Evolutionary conservation across 2,888 invertebrate genomes (phyloP).

Genomic region (Agrochola litura): DNA sequence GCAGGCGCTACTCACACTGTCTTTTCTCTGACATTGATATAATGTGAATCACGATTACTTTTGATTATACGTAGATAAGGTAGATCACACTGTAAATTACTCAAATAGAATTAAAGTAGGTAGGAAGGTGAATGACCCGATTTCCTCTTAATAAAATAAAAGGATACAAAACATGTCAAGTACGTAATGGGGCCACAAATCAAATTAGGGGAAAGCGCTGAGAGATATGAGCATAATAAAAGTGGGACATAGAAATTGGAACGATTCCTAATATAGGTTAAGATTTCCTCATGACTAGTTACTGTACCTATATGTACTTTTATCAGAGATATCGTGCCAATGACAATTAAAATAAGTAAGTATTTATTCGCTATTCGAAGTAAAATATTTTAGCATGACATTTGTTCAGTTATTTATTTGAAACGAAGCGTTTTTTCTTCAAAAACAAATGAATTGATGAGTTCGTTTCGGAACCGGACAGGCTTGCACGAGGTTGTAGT

Average conservation of each 20-base stretch:
- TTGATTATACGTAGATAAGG: background rate
- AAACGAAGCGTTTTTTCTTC: background rate
- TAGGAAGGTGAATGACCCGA: slow-evolving; percentile 34
- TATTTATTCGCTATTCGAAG: background rate
- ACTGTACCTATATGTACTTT: background rate
- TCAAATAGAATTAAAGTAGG: slow-evolving; percentile 13
- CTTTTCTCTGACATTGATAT: background rate
- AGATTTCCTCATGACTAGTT: slow-evolving; percentile 19
- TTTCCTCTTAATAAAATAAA: slow-evolving; percentile 54
- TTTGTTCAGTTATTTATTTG: slow-evolving; percentile 23
- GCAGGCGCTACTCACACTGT: slow-evolving; percentile 35
- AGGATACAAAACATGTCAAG: slow-evolving; percentile 63
- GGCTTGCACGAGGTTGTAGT: slow-evolving; percentile 13
- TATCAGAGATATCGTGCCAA: background rate
- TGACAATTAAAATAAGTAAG: slow-evolving; percentile 7
- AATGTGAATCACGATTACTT: background rate
- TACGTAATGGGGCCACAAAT: slow-evolving; percentile 62
- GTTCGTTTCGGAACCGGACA: slow-evolving; percentile 31
- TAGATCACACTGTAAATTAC: background rate
- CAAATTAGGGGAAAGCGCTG: slow-evolving; percentile 64
- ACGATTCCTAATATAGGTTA: slow-evolving; percentile 35
- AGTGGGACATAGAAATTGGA: slow-evolving; percentile 57
- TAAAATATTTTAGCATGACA: slow-evolving; percentile 1
- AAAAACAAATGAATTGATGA: slow-evolving; percentile 42
- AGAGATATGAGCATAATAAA: slow-evolving; percentile 62